Percentiles rank a stretch among this genome's conserved stretches.
Conservation (phyloP, 2,888 invertebrate species). For the Diloba caeruleocephala region DNA sequence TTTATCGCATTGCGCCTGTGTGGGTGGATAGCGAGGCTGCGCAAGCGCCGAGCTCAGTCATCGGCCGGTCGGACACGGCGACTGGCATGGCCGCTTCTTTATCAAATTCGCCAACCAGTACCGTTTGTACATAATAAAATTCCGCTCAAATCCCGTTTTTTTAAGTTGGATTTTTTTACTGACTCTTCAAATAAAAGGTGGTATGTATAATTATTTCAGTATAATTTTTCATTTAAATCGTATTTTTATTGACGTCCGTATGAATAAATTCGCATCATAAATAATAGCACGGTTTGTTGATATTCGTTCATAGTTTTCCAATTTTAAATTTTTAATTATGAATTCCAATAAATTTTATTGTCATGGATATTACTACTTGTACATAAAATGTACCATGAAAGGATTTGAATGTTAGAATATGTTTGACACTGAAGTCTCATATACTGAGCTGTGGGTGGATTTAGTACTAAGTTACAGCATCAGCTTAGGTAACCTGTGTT, state of each 20-base stretch:
- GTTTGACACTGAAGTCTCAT: background rate
- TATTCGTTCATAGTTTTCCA: slow-evolving; percentile 16
- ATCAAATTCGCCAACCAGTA: slow-evolving; percentile 50
- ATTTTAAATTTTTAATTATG: slow-evolving; percentile 18
- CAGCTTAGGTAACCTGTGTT: too few relatives aligned
- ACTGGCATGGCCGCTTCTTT: slow-evolving; percentile 70
- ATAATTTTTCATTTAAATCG: background rate
- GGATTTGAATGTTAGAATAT: slow-evolving; percentile 3
- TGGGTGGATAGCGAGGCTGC: slow-evolving; percentile 63
- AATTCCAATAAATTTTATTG: slow-evolving; percentile 4
- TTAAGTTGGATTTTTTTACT: slow-evolving; percentile 16
- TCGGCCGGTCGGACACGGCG: slow-evolving; percentile 74
- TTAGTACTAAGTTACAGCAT: background rate
- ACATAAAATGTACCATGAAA: slow-evolving; percentile 5
- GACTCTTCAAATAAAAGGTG: slow-evolving; percentile 21
- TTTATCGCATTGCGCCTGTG: slow-evolving; percentile 63
- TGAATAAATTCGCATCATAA: slow-evolving; percentile 2
- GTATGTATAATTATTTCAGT: slow-evolving; percentile 31
- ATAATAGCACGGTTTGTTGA: slow-evolving; percentile 16
- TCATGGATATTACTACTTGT: background rate
- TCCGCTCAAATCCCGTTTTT: slow-evolving; percentile 19
- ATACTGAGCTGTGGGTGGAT: background rate
- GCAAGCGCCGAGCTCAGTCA: slow-evolving; percentile 73
- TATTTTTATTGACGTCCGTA: slow-evolving; percentile 3
- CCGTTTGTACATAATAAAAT: slow-evolving; percentile 28